These are phyloP conservation scores for Chaetodon trifasciatus DNA, from an alignment of 2,797 vertebrate genomes.

Conservation along the genomic window DNA sequence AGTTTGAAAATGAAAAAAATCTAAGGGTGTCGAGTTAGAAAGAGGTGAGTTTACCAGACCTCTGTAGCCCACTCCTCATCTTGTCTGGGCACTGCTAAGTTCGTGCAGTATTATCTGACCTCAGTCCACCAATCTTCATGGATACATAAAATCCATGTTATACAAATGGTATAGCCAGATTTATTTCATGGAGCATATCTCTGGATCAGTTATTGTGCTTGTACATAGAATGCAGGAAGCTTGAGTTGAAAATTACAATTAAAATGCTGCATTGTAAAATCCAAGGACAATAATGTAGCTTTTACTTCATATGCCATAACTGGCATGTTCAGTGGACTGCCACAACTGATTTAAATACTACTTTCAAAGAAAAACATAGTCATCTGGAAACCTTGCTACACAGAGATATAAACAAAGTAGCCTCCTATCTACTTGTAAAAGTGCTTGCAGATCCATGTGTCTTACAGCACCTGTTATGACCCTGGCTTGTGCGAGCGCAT, in stretches of 20 bases:
- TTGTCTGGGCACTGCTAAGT: too few species aligned
- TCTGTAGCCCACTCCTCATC: neutral
- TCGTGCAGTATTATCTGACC: too few species aligned
- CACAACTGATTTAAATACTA: neutral
- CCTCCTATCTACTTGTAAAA: conserved; percentile 7
- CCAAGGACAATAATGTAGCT: neutral
- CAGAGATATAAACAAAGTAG: neutral
- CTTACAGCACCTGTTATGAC: conserved; percentile 37
- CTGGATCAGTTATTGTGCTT: too few species aligned
- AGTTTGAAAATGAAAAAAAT: neutral
- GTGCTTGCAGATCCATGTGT: conserved; percentile 25
- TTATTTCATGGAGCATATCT: neutral
- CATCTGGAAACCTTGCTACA: neutral
- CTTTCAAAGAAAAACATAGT: neutral
- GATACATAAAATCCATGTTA: neutral
- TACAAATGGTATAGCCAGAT: neutral
- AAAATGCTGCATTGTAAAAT: neutral
- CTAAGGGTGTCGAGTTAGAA: neutral
- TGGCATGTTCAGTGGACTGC: neutral
- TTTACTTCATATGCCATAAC: neutral
- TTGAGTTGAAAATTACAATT: too few species aligned
- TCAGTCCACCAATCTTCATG: too few species aligned
- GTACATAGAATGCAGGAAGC: too few species aligned
- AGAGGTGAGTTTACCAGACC: neutral
- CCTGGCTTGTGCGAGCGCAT: conserved; percentile 21